These are phyloP conservation scores for Globicephala melas DNA, from an alignment of 2,113 vertebrate genomes.

Conservation along the genomic window DNA sequence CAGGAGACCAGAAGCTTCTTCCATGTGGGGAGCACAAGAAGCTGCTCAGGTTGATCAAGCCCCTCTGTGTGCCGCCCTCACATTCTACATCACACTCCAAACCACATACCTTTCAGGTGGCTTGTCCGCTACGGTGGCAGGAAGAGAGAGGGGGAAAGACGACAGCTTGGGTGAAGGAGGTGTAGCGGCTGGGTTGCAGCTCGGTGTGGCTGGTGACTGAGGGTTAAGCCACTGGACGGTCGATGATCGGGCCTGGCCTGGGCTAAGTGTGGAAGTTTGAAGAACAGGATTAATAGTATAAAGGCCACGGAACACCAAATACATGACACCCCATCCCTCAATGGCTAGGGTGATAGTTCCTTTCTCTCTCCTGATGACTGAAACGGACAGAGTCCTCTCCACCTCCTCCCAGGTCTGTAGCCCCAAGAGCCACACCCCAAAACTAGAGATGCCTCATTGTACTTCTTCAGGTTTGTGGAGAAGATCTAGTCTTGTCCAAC, in stretches of 20 bases:
- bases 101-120: constrained; percentile 77
- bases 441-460: neutral
- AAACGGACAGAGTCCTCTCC: neutral
- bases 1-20: neutral
- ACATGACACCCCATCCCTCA: neutral
- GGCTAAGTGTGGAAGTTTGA: constrained; percentile 57
- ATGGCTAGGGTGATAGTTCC: neutral
- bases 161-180: constrained; percentile 36
- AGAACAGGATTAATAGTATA: constrained; percentile 42
- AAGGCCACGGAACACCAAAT: neutral
- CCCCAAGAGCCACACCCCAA: neutral
- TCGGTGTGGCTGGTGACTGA: constrained; percentile 47
- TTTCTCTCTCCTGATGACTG: neutral
- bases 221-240: constrained; percentile 86
- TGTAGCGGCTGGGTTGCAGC: constrained; percentile 39
- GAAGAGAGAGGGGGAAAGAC: constrained; percentile 53
- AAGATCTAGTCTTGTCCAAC: neutral
- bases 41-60: too few relatives aligned
- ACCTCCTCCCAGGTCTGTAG: neutral
- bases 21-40: rapidly evolving
- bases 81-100: rapidly evolving
- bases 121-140: constrained; percentile 66
- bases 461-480: neutral
- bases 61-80: rapidly evolving
- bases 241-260: constrained; percentile 75